Evolutionary conservation across 2,888 invertebrate species (phyloP).

Genomic region (Agrotis segetum): DNA sequence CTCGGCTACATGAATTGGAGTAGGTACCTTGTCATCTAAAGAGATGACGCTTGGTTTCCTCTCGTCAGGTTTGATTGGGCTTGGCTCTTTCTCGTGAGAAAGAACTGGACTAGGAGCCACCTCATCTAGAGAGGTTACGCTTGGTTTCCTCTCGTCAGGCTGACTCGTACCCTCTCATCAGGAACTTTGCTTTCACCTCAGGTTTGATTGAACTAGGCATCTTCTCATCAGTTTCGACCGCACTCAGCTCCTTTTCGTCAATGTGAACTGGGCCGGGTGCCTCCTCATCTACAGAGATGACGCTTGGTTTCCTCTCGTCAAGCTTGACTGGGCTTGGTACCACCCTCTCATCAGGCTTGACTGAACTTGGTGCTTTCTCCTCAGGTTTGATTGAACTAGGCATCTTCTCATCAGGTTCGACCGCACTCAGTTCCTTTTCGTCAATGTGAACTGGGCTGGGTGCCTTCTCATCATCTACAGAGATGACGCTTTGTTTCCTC

Average conservation of each 20-base stretch:
- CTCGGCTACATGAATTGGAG: too few species aligned
- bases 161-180: conserved; percentile 2
- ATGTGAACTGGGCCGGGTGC: neutral
- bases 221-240: conserved; percentile 15
- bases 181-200: conserved; percentile 13
- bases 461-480: conserved; percentile 4
- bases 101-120: neutral
- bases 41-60: conserved; percentile 1
- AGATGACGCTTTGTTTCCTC: too few species aligned
- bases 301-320: conserved; percentile 25
- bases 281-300: conserved; percentile 1
- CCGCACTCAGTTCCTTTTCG: neutral
- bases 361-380: neutral
- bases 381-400: neutral
- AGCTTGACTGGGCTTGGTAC: neutral
- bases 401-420: neutral
- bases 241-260: conserved; percentile 26
- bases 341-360: conserved; percentile 24
- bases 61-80: neutral
- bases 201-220: conserved; percentile 17
- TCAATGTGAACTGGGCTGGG: neutral
- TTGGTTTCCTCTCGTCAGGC: neutral
- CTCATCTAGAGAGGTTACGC: neutral
- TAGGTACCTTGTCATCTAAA: neutral
- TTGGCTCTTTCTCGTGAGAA: too few species aligned